These are phyloP conservation scores for Hypolimnas misippus DNA, from an alignment of 2,888 invertebrate species.

Conservation along the genomic window DNA sequence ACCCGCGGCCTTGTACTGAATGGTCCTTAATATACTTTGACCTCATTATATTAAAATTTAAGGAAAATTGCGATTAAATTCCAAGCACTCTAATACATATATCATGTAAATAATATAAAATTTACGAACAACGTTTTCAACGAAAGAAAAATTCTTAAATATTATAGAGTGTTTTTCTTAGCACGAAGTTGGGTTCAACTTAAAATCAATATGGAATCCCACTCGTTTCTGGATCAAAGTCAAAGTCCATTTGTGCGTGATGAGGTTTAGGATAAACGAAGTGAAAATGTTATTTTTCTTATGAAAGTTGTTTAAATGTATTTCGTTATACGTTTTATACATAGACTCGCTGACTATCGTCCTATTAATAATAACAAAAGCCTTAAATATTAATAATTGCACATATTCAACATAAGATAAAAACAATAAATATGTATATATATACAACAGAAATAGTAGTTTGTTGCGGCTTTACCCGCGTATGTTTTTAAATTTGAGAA, in stretches of 20 bases:
- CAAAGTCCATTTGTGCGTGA: not conserved
- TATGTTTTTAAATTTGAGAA: no score
- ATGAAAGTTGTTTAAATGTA: no score
- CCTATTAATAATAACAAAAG: no score
- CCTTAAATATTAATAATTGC: no score
- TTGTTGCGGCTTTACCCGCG: no score
- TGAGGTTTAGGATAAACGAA: not conserved
- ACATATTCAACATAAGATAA: no score
- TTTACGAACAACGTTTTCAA: not conserved
- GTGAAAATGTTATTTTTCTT: conserved; percentile 7
- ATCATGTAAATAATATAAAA: not conserved
- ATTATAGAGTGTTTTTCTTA: not conserved
- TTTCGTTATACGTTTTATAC: no score
- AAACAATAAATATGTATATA: no score
- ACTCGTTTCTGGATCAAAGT: conserved; percentile 3
- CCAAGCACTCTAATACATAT: no score
- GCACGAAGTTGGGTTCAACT: not conserved
- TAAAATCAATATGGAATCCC: not conserved
- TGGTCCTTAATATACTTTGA: not conserved
- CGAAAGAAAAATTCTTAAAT: not conserved
- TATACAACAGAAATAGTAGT: no score
- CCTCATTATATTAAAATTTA: not conserved
- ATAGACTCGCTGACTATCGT: no score
- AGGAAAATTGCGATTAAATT: no score
- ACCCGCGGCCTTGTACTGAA: not conserved